Base-by-base conservation (phyloP, 1,140 invertebrate species). In the Thrips palmi region DNA sequence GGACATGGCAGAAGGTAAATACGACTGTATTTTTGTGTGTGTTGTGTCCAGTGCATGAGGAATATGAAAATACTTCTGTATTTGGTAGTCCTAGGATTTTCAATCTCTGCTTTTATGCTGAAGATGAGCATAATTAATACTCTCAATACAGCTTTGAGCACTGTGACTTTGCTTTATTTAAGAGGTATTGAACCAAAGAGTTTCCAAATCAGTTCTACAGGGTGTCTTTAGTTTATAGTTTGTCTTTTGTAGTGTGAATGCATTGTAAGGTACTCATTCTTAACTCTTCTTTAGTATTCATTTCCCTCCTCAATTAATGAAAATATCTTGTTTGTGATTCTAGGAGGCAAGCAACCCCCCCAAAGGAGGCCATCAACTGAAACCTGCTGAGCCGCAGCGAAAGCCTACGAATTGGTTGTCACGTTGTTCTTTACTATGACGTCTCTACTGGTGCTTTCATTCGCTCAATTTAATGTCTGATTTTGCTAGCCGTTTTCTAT, bases 341-440 rank as follows among this genome's bases (percentile, higher is more conserved):
- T 50, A 83, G 78, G 78, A 83, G 58, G 77, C 77, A 46, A 80
- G 74, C 43, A 80, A 83, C 63, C 78, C 77, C 40, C 69, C 74
- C 20, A 77, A 78, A 60, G 71, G 74, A 47, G 72, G 70, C 29
- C 73, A 77, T 49, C 71, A 75, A 48, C 54, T 81, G 47, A 72
- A 71, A 56, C 62, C 71, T 39, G 66, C 65, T 49, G 77, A 81
- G 56, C 73, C 70, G 45, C 66, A 70, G 51, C 66, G 71, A 57
- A 80, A 79, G 58, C 71, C 74, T 38, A 63, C 70, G 45, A 75
- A 70, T 53, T 77, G 75, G 73, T 60, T 78, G 47, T 66, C 74
- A 20, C 67, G 74, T 55, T 79, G 76, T 65, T 66, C 65, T 52
- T 54, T 78, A 59, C 75, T 79, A 62, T 79, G 76, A 79, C 74